phyloP scores from a whole-genome alignment of 2,113 vertebrate species.

The Anoura caudifer region DNA sequence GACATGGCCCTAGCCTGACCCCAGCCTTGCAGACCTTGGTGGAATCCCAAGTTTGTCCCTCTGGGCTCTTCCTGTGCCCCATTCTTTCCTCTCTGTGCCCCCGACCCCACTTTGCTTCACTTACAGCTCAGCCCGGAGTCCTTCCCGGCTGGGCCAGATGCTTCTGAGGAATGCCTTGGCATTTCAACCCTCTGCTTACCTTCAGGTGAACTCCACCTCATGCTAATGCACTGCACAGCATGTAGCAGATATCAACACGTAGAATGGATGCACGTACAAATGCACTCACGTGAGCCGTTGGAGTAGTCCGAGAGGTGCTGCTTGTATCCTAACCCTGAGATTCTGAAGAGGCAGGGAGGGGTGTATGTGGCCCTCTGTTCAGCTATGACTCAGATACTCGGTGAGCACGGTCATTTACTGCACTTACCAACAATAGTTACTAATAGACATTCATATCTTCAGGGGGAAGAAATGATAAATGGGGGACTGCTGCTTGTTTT shows the following conservation, averaged over 20 bases:
- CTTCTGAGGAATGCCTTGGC: neutral
- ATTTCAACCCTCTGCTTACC: neutral
- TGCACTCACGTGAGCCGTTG: rapidly evolving
- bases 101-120: neutral
- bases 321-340: neutral
- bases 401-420: neutral
- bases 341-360: neutral
- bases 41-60: neutral
- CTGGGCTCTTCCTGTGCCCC: neutral
- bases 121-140: neutral
- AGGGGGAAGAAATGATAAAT: neutral
- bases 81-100: neutral
- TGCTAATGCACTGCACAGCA: neutral
- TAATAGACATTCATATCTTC: neutral
- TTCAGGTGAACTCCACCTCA: neutral
- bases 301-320: rapidly evolving
- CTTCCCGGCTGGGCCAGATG: neutral
- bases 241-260: rapidly evolving
- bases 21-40: neutral
- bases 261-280: rapidly evolving
- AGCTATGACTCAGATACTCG: neutral
- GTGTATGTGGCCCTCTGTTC: rapidly evolving
- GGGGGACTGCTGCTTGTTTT: neutral
- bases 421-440: neutral
- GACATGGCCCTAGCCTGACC: neutral